phyloP scores from a whole-genome alignment of 2,888 invertebrate species.

The Diaperis boleti region DNA sequence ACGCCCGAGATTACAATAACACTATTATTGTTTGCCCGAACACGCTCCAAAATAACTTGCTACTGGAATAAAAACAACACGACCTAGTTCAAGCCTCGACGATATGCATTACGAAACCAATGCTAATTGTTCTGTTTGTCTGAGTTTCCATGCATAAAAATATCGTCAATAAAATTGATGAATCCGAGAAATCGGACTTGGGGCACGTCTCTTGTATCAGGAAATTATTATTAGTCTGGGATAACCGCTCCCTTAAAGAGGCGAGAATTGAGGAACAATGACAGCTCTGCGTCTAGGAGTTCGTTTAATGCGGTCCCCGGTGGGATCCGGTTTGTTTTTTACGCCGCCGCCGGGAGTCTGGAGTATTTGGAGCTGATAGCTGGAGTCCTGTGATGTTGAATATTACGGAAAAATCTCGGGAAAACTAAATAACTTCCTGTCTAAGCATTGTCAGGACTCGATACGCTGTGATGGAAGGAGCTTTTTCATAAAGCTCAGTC shows the following conservation, averaged over 20 bases:
- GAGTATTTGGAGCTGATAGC: constrained; percentile 25
- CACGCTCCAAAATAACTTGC: constrained; percentile 24
- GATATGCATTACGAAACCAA: constrained; percentile 15
- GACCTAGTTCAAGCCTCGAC: constrained; percentile 18
- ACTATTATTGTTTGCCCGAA: constrained; percentile 10
- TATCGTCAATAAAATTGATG: constrained; percentile 14
- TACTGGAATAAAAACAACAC: constrained; percentile 18
- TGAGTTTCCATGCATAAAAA: not conserved
- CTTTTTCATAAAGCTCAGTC: too few species aligned
- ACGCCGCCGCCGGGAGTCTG: constrained; percentile 22
- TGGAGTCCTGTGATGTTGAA: constrained; percentile 6
- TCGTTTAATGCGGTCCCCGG: constrained; percentile 27
- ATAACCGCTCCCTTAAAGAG: constrained; percentile 20
- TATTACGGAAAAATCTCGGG: not conserved
- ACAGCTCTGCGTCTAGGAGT: constrained; percentile 13
- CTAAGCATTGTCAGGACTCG: too few species aligned
- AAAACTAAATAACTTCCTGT: too few species aligned
- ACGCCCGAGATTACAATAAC: constrained; percentile 20
- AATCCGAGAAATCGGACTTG: constrained; percentile 22
- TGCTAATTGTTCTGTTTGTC: constrained; percentile 12
- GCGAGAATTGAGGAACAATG: constrained; percentile 17
- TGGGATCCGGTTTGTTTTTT: constrained; percentile 24
- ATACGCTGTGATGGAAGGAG: too few species aligned
- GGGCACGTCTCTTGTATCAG: constrained; percentile 30
- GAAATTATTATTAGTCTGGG: constrained; percentile 33